phyloP scores from a whole-genome alignment of 2,888 invertebrate species.

The Acleris cristana region DNA sequence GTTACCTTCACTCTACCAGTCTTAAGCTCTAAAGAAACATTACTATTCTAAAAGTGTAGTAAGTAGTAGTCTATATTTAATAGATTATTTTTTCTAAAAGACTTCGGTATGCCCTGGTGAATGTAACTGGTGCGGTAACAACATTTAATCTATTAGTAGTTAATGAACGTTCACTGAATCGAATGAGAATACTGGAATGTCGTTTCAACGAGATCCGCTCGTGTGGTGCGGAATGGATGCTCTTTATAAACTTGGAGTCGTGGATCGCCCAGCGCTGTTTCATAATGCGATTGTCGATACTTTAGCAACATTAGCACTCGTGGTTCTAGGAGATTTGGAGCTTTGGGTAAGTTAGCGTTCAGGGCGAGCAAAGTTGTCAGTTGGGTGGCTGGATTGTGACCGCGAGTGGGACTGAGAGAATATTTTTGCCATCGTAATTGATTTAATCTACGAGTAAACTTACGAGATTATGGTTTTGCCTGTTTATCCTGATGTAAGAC shows the following conservation, averaged over 20 bases:
- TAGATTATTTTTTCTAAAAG: too few species aligned
- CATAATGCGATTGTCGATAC: slow-evolving; percentile 55
- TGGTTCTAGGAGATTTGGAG: slow-evolving; percentile 52
- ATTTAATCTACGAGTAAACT: background rate
- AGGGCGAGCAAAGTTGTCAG: slow-evolving; percentile 54
- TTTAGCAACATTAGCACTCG: slow-evolving; percentile 53
- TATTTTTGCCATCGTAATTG: background rate
- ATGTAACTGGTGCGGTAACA: background rate
- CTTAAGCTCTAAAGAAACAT: slow-evolving; percentile 57
- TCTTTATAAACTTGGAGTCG: slow-evolving; percentile 21
- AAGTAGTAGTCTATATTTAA: too few species aligned
- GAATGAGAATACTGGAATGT: slow-evolving; percentile 5
- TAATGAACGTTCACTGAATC: slow-evolving; percentile 7
- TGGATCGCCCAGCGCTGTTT: slow-evolving; percentile 14
- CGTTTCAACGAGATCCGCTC: slow-evolving; percentile 8
- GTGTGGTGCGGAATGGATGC: slow-evolving; percentile 14
- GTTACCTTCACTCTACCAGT: slow-evolving; percentile 52
- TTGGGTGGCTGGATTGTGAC: slow-evolving; percentile 43
- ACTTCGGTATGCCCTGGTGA: background rate
- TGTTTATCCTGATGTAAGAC: background rate
- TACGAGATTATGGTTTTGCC: too few species aligned
- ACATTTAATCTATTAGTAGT: background rate
- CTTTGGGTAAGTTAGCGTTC: slow-evolving; percentile 48
- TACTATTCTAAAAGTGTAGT: slow-evolving; percentile 1
- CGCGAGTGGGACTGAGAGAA: slow-evolving; percentile 3